Evolutionary conservation across 2,797 vertebrate species (phyloP).

Genomic region (Octomys mimax): DNA sequence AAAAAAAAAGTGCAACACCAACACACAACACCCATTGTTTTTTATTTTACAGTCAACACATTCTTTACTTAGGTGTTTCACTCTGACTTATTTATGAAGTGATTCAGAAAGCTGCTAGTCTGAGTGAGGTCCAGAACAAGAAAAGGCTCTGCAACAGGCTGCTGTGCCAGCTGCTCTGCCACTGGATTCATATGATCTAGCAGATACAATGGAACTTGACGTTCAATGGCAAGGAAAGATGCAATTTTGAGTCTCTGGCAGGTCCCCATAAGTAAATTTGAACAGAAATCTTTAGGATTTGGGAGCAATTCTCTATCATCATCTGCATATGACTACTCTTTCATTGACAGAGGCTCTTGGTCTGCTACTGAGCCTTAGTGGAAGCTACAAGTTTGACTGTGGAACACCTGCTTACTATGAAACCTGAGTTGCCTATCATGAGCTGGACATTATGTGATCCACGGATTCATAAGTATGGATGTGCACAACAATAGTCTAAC

Average conservation of each 20-base stretch:
- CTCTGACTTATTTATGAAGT: not conserved
- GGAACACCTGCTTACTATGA: not conserved
- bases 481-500: not conserved
- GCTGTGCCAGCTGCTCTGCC: not conserved
- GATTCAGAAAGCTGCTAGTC: not conserved
- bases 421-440: not conserved
- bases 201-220: not conserved
- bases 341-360: not conserved
- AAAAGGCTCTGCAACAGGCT: not conserved
- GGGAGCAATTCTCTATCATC: not conserved
- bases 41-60: not conserved
- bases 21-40: not conserved
- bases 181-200: not conserved
- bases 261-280: not conserved
- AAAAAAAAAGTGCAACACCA: not conserved
- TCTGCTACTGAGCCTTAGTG: not conserved
- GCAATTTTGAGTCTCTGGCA: not conserved
- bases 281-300: not conserved
- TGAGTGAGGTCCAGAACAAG: not conserved
- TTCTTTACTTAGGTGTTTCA: not conserved
- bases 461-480: not conserved
- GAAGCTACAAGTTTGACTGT: not conserved
- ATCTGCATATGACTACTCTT: not conserved
- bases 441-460: not conserved
- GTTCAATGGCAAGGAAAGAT: not conserved